phyloP scores from a whole-genome alignment of 2,113 vertebrate species.

The Paraplagusia blochii region DNA sequence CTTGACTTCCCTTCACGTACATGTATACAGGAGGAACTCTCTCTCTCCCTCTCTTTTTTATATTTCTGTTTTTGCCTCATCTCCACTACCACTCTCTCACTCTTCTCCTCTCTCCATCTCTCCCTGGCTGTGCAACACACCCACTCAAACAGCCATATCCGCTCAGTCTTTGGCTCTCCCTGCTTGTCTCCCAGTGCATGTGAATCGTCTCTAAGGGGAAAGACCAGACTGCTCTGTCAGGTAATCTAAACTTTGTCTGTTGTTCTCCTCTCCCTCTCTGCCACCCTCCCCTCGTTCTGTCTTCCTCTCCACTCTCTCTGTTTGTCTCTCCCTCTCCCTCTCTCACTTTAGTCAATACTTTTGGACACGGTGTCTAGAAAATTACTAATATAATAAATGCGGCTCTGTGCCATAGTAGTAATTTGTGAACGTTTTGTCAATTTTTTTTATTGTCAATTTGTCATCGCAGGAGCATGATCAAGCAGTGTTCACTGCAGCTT shows the following conservation, averaged over 20 bases:
- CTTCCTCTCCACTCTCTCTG: constrained; percentile 7
- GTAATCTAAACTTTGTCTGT: constrained; percentile 59
- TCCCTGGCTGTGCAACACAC: constrained; percentile 65
- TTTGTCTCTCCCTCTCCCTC: background rate
- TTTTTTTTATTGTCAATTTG: too few relatives aligned
- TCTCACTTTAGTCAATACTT: background rate
- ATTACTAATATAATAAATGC: too few relatives aligned
- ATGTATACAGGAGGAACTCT: constrained; percentile 61
- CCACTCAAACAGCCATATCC: constrained; percentile 75
- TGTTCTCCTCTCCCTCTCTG: constrained; percentile 14
- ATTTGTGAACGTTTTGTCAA: too few relatives aligned
- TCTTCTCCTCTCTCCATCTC: constrained; percentile 13
- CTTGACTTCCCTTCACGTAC: constrained; percentile 3
- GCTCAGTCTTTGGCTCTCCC: constrained; percentile 67
- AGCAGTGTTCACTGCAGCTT: too few relatives aligned
- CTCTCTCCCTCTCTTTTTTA: constrained; percentile 24
- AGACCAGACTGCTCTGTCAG: constrained; percentile 73
- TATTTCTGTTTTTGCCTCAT: constrained; percentile 15
- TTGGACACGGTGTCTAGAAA: too few relatives aligned
- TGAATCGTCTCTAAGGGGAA: constrained; percentile 68
- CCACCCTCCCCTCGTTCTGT: constrained; percentile 11
- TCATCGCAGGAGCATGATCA: too few relatives aligned
- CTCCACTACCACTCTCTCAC: constrained; percentile 21
- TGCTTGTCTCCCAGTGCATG: constrained; percentile 69
- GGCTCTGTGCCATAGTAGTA: too few relatives aligned